These are phyloP conservation scores for Sebastes kiyomatsui DNA, from an alignment of 2,797 vertebrate genomes.

Conservation along the genomic window DNA sequence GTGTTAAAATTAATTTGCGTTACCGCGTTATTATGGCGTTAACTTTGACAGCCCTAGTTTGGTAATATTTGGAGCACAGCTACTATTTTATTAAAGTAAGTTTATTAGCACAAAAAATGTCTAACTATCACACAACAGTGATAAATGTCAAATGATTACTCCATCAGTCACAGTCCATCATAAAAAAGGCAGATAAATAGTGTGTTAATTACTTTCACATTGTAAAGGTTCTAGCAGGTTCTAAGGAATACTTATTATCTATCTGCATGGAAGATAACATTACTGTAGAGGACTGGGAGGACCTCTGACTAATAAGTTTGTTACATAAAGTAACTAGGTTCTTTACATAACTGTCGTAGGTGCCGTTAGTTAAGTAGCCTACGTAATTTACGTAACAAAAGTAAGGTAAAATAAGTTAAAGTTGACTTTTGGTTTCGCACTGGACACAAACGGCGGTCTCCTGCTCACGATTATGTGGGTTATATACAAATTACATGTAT, in stretches of 20 bases:
- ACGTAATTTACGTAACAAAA: neutral
- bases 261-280: neutral
- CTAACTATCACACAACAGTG: neutral
- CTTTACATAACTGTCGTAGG: fast-evolving
- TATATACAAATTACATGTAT: neutral
- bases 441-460: no score
- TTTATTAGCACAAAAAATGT: neutral
- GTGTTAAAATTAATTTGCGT: no score
- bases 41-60: neutral
- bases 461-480: no score
- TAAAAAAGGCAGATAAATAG: neutral
- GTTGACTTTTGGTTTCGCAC: neutral
- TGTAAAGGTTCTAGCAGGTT: neutral
- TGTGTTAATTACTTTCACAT: neutral
- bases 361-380: neutral
- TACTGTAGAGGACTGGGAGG: neutral
- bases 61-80: neutral
- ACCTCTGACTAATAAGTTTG: neutral
- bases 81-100: neutral
- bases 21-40: fast-evolving
- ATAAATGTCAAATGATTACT: neutral
- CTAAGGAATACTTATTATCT: neutral
- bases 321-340: neutral
- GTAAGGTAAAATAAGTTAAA: neutral
- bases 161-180: neutral